Evolutionary conservation across 2,797 vertebrate species (phyloP).

Genomic region (Gobio occitaniae): DNA sequence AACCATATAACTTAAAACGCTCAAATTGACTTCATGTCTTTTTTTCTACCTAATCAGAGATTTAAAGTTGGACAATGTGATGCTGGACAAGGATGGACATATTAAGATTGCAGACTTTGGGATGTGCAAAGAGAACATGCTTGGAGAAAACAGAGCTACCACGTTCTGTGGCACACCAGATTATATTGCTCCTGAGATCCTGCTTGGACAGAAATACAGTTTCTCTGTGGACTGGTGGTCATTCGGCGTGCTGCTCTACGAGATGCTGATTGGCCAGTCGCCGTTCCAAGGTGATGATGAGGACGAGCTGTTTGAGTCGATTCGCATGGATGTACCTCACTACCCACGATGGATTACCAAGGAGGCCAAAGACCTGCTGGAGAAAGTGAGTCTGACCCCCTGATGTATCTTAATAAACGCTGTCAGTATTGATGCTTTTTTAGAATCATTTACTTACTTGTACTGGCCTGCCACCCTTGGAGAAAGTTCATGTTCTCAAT

Average conservation of each 20-base stretch:
- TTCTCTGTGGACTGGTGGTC: slow-evolving; percentile 99
- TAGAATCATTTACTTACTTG: not conserved
- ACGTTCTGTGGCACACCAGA: slow-evolving; percentile 98
- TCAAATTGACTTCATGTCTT: not conserved
- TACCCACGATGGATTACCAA: slow-evolving; percentile 96
- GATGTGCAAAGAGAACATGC: slow-evolving; percentile 95
- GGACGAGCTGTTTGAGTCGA: slow-evolving; percentile 96
- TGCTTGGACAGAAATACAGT: slow-evolving; percentile 90
- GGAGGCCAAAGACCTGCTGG: slow-evolving; percentile 90
- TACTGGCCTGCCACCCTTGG: not conserved
- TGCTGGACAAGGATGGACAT: slow-evolving; percentile 93
- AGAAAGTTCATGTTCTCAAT: not conserved
- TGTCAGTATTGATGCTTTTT: not conserved
- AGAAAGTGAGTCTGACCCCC: slow-evolving; percentile 80
- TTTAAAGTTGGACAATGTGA: slow-evolving; percentile 96
- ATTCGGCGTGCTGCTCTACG: slow-evolving; percentile 95
- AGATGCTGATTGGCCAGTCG: slow-evolving; percentile 98
- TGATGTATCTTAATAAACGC: not conserved
- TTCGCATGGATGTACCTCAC: slow-evolving; percentile 89
- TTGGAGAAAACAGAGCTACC: slow-evolving; percentile 84
- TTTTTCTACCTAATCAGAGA: slow-evolving; percentile 78
- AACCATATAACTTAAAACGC: not conserved
- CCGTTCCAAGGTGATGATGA: slow-evolving; percentile 98
- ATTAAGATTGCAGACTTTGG: slow-evolving; percentile 98
- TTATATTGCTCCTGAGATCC: slow-evolving; percentile 95